Evolutionary conservation across 2,888 invertebrate species (phyloP).

Genomic region (Pseudolycoriella hygida): DNA sequence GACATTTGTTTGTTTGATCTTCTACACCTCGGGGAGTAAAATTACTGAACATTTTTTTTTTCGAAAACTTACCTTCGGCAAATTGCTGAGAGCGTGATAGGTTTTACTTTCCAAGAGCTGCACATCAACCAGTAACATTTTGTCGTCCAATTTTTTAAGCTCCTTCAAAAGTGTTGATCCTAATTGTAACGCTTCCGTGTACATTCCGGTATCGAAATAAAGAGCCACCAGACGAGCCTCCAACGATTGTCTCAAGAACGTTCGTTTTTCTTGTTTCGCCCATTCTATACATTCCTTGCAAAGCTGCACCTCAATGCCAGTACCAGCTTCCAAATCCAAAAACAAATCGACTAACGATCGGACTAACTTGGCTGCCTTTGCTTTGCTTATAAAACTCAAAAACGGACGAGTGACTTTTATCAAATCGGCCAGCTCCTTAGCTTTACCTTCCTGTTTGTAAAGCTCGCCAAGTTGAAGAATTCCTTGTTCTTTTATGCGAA

Average conservation of each 20-base stretch:
- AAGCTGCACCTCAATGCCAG: conserved; percentile 83
- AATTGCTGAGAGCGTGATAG: conserved; percentile 91
- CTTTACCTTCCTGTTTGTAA: conserved; percentile 85
- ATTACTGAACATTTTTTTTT: no score
- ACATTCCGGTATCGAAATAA: conserved; percentile 84
- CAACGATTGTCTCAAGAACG: conserved; percentile 88
- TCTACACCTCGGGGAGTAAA: no score
- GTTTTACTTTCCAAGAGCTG: conserved; percentile 96
- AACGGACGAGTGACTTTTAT: conserved; percentile 94
- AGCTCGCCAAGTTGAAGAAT: conserved; percentile 84
- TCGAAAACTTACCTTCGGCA: conserved; percentile 47
- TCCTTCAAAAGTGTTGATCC: conserved; percentile 82
- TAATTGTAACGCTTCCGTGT: conserved; percentile 65
- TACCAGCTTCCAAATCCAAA: conserved; percentile 88
- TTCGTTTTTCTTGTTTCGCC: conserved; percentile 95
- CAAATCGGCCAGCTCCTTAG: conserved; percentile 77
- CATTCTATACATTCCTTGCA: conserved; percentile 98
- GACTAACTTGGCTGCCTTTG: conserved; percentile 97
- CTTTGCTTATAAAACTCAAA: conserved; percentile 87
- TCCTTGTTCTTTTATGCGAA: conserved; percentile 82
- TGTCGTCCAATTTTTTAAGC: conserved; percentile 97
- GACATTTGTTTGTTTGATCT: no score
- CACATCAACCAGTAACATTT: conserved; percentile 95
- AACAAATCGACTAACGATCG: conserved; percentile 94
- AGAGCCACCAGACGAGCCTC: conserved; percentile 90